Evolutionary conservation across 2,888 invertebrate genomes (phyloP), one percentile per base, ranked within the genome.

Genomic region (Luffia ferchaultella): DNA sequence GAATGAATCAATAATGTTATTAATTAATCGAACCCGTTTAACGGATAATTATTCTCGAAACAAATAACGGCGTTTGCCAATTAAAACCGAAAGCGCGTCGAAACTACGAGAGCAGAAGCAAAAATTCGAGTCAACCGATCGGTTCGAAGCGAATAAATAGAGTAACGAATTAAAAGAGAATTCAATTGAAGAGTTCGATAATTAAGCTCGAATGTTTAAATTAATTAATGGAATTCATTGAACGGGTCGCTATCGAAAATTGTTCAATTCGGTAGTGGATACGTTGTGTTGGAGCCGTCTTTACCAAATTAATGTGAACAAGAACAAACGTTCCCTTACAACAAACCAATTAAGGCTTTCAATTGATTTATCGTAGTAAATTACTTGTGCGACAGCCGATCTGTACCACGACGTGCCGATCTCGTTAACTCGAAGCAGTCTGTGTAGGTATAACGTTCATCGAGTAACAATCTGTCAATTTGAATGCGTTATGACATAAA

Each of bases 151-250:
- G 56, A 62, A 70, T 69, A 76, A 77, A 75, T 73, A 75, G 75
- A 74, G 64, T 65, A 72, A 74, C 73, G 73, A 76, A 77, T 76
- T 73, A 69, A 76, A 75, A 69, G 66, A 62, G 65, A 70, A 62
- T 76, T 76, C 70, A 76, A 80, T 77, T 79, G 73, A 76, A 75
- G 74, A 75, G 73, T 70, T 68, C 74, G 70, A 78, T 82, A 82
- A 79, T 79, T 75, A 78, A 77, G 71, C 73, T 73, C 77, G 75
- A 77, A 76, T 79, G 73, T 79, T 79, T 74, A 76, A 79, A 77
- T 78, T 76, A 75, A 78, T 78, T 75, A 77, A 70, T 68, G 73
- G 71, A n/a, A 42, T 42, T 42, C 16, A 42, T 3, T 30, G 30
- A 30, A 30, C 30, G 3, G 30, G 30, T 7, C n/a, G 30, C 30